Percentiles rank a stretch among this genome's conserved stretches.
Conservation (phyloP, 2,888 invertebrate genomes). For the Troglohyphantes excavatus region DNA sequence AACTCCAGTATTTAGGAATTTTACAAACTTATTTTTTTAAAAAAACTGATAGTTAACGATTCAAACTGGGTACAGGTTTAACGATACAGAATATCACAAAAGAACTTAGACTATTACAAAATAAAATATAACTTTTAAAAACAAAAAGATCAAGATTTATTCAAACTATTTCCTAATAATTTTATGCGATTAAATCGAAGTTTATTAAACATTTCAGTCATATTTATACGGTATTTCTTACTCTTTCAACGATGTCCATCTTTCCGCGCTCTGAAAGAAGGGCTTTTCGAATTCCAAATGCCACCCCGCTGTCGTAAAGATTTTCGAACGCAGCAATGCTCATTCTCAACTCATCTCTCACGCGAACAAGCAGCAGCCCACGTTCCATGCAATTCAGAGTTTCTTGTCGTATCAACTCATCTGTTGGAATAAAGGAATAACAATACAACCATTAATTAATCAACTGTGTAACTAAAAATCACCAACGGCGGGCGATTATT, state of each 20-base stretch:
- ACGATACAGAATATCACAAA: not conserved
- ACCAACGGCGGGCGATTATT: no score
- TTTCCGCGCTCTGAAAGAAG: conserved; percentile 95
- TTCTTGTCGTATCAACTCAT: conserved; percentile 94
- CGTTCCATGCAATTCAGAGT: conserved; percentile 98
- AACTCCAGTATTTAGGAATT: no score
- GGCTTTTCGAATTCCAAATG: conserved; percentile 99
- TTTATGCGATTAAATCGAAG: no score
- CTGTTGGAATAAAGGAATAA: conserved; percentile 82
- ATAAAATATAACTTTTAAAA: no score
- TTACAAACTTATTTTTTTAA: no score
- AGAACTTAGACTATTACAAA: not conserved
- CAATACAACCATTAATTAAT: no score
- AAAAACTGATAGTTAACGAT: no score
- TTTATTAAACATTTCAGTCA: no score
- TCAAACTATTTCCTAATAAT: no score
- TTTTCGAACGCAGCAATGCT: conserved; percentile 98
- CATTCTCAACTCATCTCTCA: conserved; percentile 97
- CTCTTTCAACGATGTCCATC: conserved; percentile 88
- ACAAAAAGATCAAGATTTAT: no score
- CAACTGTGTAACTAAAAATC: no score
- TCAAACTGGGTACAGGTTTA: no score
- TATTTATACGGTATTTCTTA: conserved; percentile 67
- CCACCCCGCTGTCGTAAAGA: conserved; percentile 97
- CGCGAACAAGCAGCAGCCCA: conserved; percentile 93